These are phyloP conservation scores for Myotis davidii DNA, from an alignment of 2,113 vertebrate genomes.

Conservation along the genomic window DNA sequence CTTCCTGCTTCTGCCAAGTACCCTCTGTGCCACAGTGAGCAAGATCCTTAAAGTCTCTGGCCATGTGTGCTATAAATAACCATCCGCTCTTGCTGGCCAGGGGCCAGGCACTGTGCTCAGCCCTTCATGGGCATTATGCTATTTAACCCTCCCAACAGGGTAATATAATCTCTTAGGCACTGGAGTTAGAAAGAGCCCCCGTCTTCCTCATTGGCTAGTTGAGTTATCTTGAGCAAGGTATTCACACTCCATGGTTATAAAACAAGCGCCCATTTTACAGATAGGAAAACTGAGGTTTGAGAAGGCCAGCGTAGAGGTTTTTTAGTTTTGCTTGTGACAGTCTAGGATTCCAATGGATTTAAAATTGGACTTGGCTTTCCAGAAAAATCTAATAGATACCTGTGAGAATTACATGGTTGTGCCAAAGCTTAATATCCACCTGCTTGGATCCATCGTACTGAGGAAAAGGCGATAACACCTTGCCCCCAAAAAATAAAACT, in stretches of 20 bases:
- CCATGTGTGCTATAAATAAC: not conserved
- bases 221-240: not conserved
- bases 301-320: not conserved
- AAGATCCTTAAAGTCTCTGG: not conserved
- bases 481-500: not conserved
- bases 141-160: not conserved
- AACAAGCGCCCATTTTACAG: not conserved
- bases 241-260: not conserved
- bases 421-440: not conserved
- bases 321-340: not conserved
- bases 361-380: conserved; percentile 12
- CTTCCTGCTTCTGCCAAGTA: not conserved
- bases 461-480: not conserved
- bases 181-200: not conserved
- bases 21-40: not conserved
- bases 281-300: not conserved
- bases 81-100: not conserved
- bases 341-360: not conserved
- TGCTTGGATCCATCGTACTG: not conserved
- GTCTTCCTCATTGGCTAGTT: not conserved
- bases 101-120: not conserved
- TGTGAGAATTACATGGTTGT: not conserved
- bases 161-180: not conserved
- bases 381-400: not conserved
- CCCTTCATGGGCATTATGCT: not conserved